Base-by-base conservation (phyloP, 2,113 vertebrate species). In the Cathartes aura region DNA sequence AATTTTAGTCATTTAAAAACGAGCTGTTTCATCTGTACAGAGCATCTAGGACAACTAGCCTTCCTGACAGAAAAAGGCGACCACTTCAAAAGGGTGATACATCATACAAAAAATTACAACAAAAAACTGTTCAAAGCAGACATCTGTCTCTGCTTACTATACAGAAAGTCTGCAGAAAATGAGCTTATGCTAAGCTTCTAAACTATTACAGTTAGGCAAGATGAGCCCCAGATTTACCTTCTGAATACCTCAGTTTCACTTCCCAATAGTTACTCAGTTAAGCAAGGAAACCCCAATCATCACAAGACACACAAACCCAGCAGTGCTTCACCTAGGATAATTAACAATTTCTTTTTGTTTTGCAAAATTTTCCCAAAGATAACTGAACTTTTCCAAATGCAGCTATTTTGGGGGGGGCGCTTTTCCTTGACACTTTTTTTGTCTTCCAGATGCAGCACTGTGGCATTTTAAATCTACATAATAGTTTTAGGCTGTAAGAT, bases 381-480 rank as follows among this genome's bases (percentile, higher is more conserved):
- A 89, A 63, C 3, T 21, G 7, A 75, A 45, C 13, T 66, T 85
- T 38, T 59, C 62, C n/a, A 74, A 38, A 79, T 5, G 1, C 3
- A 1, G 5, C 14, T 79, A 22, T 40, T 82, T 40, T 8, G 1
- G 24, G 52, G 10, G 16, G 7, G 11, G 26, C 2, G 3, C 3
- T 52, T 48, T 52, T 42, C 27, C 4, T 11, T 47, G 34, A n/a
- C 3, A n/a, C 6, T 38, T 11, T 60, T 63, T 36, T 62, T 10
- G 34, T 47, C 40, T 48, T 66, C 26, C 18, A 64, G 17, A 38
- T 47, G 23, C 30, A 43, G 10, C 42, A 58, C 5, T 1, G 0
- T 17, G 6, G 9, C 20, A 43, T 71, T 87, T 83, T 43, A 53
- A 84, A 88, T n/a, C 26, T 29, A 81, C 3, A 2, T 5, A 21